These are phyloP conservation scores for Ganaspis sp. DNA, from an alignment of 1,140 invertebrate genomes.

Conservation along the genomic window DNA sequence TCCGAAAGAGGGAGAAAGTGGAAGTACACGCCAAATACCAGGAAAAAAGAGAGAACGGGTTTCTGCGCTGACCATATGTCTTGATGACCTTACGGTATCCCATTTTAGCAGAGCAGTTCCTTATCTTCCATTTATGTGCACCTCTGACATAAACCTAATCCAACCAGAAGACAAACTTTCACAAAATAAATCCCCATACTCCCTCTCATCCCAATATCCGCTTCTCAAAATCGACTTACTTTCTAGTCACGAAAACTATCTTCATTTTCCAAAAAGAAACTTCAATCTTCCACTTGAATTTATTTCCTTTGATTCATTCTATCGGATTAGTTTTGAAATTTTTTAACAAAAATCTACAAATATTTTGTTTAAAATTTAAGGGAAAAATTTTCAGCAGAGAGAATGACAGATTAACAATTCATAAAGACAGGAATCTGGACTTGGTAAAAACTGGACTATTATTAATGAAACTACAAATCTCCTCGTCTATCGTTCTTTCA, in stretches of 20 bases:
- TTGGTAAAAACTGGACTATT: background rate
- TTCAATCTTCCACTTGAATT: too few species aligned
- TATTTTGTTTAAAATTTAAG: too few species aligned
- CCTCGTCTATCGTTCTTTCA: background rate
- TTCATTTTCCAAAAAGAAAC: background rate
- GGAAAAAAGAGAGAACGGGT: constrained; percentile 26
- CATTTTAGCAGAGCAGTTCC: constrained; percentile 46
- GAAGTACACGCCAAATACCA: constrained; percentile 5
- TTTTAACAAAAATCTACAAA: too few species aligned
- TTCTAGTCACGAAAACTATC: too few species aligned
- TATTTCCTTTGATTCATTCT: too few species aligned
- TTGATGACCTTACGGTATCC: constrained; percentile 58
- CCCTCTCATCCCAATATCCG: too few species aligned
- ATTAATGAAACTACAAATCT: background rate
- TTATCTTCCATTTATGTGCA: constrained; percentile 62
- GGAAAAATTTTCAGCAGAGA: too few species aligned
- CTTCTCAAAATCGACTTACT: too few species aligned
- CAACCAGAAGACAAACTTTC: constrained; percentile 62
- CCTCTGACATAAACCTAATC: constrained; percentile 56
- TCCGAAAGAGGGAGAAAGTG: background rate
- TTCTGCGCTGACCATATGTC: constrained; percentile 63
- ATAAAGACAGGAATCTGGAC: background rate
- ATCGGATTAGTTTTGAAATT: too few species aligned
- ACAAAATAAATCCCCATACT: constrained; percentile 60
- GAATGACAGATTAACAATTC: background rate